phyloP scores from a whole-genome alignment of 2,797 vertebrate species.

The Phoebastria nigripes region DNA sequence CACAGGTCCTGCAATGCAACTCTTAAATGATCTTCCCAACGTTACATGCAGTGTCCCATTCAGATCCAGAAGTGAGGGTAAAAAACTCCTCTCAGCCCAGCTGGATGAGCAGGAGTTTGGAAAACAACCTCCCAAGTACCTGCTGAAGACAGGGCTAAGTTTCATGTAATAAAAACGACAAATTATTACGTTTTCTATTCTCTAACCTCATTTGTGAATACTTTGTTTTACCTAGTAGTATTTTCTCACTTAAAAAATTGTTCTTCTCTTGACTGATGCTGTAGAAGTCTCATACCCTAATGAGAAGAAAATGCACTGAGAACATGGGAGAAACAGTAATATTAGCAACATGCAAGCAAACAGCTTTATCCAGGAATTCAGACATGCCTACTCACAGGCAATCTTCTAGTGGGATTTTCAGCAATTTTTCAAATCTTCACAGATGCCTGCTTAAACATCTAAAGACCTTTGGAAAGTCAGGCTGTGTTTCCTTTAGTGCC shows the following conservation, averaged over 20 bases:
- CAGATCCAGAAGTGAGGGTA: background rate
- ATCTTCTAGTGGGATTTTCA: background rate
- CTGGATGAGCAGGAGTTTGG: background rate
- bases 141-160: background rate
- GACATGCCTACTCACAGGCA: background rate
- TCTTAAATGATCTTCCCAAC: background rate
- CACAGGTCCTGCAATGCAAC: background rate
- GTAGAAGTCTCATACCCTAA: background rate
- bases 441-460: background rate
- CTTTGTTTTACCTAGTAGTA: background rate
- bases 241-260: background rate
- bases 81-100: background rate
- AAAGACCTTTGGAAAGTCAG: background rate
- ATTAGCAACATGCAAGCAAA: background rate
- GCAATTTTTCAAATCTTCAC: background rate
- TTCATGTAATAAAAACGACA: background rate
- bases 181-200: background rate
- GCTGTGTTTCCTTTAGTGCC: background rate
- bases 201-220: background rate
- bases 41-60: rapidly evolving
- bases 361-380: background rate
- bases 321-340: background rate
- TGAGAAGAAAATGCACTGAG: background rate
- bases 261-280: background rate
- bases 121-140: background rate